Base-by-base conservation (phyloP, 2,888 invertebrate species). In the Pemphredon lugubris region DNA sequence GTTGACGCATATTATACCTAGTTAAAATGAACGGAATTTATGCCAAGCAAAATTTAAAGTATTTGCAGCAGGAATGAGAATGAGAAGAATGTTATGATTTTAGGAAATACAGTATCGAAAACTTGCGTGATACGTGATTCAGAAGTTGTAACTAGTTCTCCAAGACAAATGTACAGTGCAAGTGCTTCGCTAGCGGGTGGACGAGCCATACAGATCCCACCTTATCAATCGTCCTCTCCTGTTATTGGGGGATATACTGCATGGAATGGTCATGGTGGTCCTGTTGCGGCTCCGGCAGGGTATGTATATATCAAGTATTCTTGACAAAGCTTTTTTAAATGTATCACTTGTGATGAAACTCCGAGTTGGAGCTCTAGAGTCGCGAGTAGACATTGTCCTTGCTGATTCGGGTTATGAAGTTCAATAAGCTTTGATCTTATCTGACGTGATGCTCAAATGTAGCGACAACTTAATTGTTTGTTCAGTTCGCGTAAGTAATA, bases 131-230 rank as follows among this genome's bases (percentile, higher is more conserved):
- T 77, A 13, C 89, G 86, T 74, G 89, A 89, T 58, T 85, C 86
- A 2, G 88, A 84, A 77, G 76, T 76, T 73, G 67, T 77, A 51
- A 64, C 76, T 26, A 82, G 64, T 60, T 81, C 86, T 32, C 83
- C 88, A 59, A 83, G 78, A 78, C 87, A 88, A 86, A 89, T 90
- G 89, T 89, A 88, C 74, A 84, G 79, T 79, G 82, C 89, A 50
- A 82, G 84, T 73, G 73, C 85, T 55, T 82, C 86, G 9, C 73
- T 86, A 51, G 68, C 81, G 55, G 87, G 87, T 71, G 86, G 87
- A n/a, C 85, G 90, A 78, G 84, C 88, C 73, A 79, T 89, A 23
- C 88, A 87, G 20, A 84, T 86, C 44, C 88, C 89, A 20, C 86
- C 86, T 73, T 88, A 87, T 77, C 86, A 88, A 65, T 82, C 87